Evolutionary conservation across 1,140 invertebrate genomes (phyloP).

Genomic region (Zaprionus kolodkinae): DNA sequence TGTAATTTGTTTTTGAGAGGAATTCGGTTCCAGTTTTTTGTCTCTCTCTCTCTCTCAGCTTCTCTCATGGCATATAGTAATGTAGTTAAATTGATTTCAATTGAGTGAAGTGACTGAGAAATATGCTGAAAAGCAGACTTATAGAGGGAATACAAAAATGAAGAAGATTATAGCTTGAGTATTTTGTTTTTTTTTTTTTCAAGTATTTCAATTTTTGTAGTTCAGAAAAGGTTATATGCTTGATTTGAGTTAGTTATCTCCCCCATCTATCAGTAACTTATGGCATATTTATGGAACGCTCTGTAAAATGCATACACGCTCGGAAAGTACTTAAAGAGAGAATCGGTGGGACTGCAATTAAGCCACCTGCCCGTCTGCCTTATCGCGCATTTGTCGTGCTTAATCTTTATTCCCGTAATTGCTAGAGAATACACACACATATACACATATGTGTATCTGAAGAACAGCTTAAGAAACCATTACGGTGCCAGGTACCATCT

Average conservation of each 20-base stretch:
- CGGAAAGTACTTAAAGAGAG: not conserved
- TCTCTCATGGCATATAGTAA: conserved; percentile 43
- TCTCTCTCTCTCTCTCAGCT: no score
- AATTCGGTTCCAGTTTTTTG: no score
- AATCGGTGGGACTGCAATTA: not conserved
- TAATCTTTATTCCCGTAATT: conserved; percentile 32
- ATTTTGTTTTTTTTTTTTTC: not conserved
- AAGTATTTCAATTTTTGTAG: no score
- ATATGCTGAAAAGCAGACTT: not conserved
- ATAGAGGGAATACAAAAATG: conserved; percentile 22
- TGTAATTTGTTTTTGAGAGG: not conserved
- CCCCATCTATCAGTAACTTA: not conserved
- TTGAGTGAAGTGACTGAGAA: conserved; percentile 41
- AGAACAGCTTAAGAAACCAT: not conserved
- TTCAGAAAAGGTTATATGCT: no score
- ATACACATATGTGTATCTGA: not conserved
- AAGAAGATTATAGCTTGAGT: not conserved
- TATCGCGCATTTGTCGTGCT: conserved; percentile 8
- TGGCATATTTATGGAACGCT: not conserved
- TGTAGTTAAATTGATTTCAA: conserved; percentile 76
- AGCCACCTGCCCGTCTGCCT: conserved; percentile 20
- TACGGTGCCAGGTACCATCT: not conserved
- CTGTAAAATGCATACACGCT: not conserved
- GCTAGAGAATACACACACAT: not conserved
- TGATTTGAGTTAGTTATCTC: not conserved